Evolutionary conservation across 2,888 invertebrate species (phyloP), one percentile per base, ranked within the genome.

Genomic region (Siphlonurus alternatus): DNA sequence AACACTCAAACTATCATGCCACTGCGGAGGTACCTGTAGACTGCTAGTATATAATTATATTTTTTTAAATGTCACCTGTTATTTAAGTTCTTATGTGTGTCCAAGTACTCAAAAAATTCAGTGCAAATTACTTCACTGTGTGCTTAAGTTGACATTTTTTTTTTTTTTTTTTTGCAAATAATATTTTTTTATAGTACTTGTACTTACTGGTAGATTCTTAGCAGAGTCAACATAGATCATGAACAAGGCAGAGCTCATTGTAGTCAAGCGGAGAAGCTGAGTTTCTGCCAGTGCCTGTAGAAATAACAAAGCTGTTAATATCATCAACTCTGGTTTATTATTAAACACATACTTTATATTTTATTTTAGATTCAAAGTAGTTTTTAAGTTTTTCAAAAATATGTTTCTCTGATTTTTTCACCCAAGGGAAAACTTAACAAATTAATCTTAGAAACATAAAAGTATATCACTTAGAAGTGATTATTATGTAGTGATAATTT

Each of bases 161-260:
- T 22, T 62, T 53, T 10, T n/a, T n/a, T n/a, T n/a, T n/a, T n/a
- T n/a, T n/a, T n/a, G n/a, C n/a, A n/a, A n/a, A n/a, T n/a, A n/a
- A 63, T 2, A 1, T 1, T 19, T 25, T 61, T 20, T 51, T 15
- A n/a, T 10, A 15, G 10, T 51, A 15, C 25, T 1, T 18, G 63
- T 69, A 80, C 85, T 81, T 80, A 95, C 95, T 64, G 95, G 95
- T 63, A 98, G 78, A 77, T 89, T 87, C 73, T 87, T 89, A 62
- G 94, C 94, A 1, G 92, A 93, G 76, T 99, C 98, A 25, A 98
- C 79, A 75, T 90, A 94, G 2, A 97, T 86, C 62, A 88, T 88
- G 1, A 98, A 79, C 3, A 91, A 76, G 2, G 88, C 88, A 0
- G 89, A 83, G 71, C 87, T 88, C 77, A 90, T 81, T 20, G 86